These are phyloP conservation scores for Onychomys torridus DNA, from an alignment of 2,797 vertebrate species.

Conservation along the genomic window DNA sequence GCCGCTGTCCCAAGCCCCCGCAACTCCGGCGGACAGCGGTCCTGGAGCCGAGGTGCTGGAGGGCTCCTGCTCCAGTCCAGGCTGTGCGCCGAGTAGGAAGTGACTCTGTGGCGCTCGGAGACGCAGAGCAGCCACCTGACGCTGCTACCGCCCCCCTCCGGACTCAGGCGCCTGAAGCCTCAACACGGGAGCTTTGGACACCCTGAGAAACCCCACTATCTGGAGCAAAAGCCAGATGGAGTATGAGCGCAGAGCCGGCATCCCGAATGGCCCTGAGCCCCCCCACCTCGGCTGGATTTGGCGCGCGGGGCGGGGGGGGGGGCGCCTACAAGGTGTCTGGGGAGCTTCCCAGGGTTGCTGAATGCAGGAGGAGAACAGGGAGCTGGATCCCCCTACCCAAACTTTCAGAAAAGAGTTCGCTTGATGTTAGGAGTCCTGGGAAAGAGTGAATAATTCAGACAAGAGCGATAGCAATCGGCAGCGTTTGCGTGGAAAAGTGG, in stretches of 20 bases:
- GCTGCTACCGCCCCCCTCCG: conserved; percentile 74
- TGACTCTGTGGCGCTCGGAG: conserved; percentile 36
- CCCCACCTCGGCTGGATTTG: background rate
- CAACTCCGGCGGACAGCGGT: background rate
- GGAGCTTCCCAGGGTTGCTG: background rate
- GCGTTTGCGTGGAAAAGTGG: background rate
- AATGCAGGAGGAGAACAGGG: background rate
- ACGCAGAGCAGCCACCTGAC: conserved; percentile 78
- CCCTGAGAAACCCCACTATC: background rate
- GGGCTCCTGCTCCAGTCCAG: background rate
- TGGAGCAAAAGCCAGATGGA: background rate
- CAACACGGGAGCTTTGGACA: background rate
- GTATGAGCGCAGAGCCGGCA: background rate
- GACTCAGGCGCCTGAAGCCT: background rate
- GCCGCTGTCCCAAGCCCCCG: background rate
- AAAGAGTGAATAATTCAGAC: conserved; percentile 36
- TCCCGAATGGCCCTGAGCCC: background rate
- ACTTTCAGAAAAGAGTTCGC: conserved; percentile 55
- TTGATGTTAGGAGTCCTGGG: background rate
- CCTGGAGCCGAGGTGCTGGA: background rate
- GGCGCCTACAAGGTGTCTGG: background rate
- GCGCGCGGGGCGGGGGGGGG: too few relatives aligned
- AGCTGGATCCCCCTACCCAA: background rate
- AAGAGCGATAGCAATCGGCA: too few relatives aligned
- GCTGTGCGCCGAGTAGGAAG: background rate